Conservation (phyloP, 2,113 vertebrate species). For the Cyanistes caeruleus region DNA sequence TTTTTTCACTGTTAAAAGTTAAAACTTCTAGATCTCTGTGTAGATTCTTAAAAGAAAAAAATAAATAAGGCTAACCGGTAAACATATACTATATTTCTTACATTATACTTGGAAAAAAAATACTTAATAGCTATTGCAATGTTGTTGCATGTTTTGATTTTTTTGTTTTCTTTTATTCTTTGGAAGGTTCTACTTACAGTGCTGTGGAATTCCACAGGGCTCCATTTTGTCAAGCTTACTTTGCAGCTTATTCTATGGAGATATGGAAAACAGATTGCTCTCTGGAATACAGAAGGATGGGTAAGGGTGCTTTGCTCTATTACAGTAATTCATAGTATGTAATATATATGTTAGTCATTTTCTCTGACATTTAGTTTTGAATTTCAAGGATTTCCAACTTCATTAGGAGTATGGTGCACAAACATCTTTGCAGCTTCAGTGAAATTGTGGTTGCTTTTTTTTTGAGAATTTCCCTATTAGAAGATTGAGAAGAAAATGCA, state of each 20-base stretch:
- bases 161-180: not conserved
- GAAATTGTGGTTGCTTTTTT: not conserved
- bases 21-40: not conserved
- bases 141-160: not conserved
- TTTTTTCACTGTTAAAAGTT: not conserved
- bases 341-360: not conserved
- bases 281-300: conserved; percentile 76
- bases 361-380: not conserved
- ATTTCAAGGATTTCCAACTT: not conserved
- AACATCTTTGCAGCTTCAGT: not conserved
- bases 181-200: conserved; percentile 84
- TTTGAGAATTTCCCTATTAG: not conserved
- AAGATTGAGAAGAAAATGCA: not conserved
- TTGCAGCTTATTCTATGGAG: conserved; percentile 91
- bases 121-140: not conserved
- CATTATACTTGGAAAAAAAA: not conserved
- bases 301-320: conserved; percentile 59
- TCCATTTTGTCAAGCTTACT: conserved; percentile 88
- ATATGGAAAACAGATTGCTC: conserved; percentile 89
- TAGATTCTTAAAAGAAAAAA: not conserved
- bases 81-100: not conserved
- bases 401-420: not conserved
- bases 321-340: not conserved
- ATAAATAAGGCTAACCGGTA: not conserved
- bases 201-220: conserved; percentile 90